phyloP scores from a whole-genome alignment of 2,797 vertebrate species.

The Danio jaintianensis region DNA sequence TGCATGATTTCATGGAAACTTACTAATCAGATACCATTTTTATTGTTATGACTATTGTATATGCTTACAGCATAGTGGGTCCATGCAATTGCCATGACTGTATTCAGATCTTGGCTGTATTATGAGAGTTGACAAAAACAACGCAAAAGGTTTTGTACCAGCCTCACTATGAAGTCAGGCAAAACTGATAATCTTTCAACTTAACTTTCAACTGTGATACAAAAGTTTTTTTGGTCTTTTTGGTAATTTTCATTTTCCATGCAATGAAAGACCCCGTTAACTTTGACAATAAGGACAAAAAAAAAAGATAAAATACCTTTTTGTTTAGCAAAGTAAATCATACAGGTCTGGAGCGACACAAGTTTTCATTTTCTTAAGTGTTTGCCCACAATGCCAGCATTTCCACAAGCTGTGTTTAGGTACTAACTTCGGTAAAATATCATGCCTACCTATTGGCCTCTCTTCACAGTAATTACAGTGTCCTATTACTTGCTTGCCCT shows the following conservation, averaged over 20 bases:
- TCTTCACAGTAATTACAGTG: constrained; percentile 55
- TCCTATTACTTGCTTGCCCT: constrained; percentile 53
- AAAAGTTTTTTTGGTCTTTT: neutral
- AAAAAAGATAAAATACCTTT: too few species aligned
- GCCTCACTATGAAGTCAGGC: neutral
- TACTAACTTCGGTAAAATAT: constrained; percentile 37
- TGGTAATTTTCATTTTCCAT: too few species aligned
- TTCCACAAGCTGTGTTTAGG: constrained; percentile 40
- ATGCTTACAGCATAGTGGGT: neutral
- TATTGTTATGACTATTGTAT: neutral
- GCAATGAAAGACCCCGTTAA: neutral
- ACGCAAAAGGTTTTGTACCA: neutral
- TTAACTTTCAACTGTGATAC: neutral
- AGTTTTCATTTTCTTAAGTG: neutral
- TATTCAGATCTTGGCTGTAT: neutral
- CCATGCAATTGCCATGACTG: neutral
- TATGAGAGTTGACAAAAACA: constrained; percentile 3
- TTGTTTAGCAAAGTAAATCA: neutral
- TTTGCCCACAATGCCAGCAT: constrained; percentile 31
- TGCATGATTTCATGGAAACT: neutral
- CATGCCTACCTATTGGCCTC: constrained; percentile 44
- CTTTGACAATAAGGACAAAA: neutral
- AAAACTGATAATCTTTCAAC: neutral
- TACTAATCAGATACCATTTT: neutral
- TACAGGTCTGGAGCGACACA: neutral